A percentile compares a stretch with the other conserved stretches of the same genome.
Evolutionary conservation across 2,113 vertebrate species (phyloP).

Genomic region (Ranitomeya imitator): DNA sequence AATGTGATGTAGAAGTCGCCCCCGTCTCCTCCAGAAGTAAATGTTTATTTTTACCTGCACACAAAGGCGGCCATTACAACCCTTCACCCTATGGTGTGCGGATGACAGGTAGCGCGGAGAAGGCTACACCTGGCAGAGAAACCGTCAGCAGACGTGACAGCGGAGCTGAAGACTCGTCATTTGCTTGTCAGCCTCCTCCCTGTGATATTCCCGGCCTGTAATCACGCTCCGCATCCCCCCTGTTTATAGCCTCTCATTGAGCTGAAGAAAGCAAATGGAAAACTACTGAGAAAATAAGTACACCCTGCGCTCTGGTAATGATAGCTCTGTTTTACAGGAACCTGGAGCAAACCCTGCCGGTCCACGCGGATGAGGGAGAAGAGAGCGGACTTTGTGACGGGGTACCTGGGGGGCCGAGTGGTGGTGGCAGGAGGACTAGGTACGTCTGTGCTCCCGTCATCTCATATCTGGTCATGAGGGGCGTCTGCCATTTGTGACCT

Average conservation of each 20-base stretch:
- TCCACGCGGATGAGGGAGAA: conserved; percentile 92
- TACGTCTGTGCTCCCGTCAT: conserved; percentile 62
- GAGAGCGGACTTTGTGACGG: conserved; percentile 91
- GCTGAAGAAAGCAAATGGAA: background rate
- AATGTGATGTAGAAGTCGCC: background rate
- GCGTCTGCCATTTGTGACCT: too few species aligned
- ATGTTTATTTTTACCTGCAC: conserved; percentile 1
- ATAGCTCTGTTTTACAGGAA: conserved; percentile 69
- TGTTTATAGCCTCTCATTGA: background rate
- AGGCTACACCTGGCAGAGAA: conserved; percentile 1
- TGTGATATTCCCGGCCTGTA: background rate
- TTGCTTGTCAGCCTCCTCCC: conserved; percentile 5
- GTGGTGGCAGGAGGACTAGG: conserved; percentile 89
- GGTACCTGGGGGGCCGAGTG: conserved; percentile 86
- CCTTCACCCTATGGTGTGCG: background rate
- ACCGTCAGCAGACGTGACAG: background rate
- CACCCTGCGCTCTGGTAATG: background rate
- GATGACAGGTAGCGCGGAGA: background rate
- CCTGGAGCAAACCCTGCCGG: conserved; percentile 86
- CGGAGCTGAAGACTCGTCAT: conserved; percentile 14
- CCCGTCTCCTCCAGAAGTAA: background rate
- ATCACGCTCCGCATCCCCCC: background rate
- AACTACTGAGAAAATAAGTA: background rate
- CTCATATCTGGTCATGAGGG: background rate
- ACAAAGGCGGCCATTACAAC: background rate